Percentiles rank a stretch among this genome's conserved stretches.
Conservation (phyloP, 2,113 vertebrate genomes). For the Pundamilia nyererei region DNA sequence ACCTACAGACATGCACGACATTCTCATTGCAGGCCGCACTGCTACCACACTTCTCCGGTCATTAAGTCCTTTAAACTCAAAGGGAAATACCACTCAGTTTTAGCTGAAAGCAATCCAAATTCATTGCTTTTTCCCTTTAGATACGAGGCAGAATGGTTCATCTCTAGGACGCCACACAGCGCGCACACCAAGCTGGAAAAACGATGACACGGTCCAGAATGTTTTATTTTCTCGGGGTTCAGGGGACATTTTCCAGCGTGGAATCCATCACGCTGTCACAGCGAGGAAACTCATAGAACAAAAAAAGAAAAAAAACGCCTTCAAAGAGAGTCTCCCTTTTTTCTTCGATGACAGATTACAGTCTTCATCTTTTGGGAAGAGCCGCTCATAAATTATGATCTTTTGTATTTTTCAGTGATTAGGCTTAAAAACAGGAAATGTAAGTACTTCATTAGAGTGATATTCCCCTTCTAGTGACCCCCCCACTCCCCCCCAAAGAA, state of each 20-base stretch:
- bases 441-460: conserved; percentile 22
- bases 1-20: background rate
- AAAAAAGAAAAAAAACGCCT: background rate
- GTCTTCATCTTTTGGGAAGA: conserved; percentile 19
- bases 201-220: conserved; percentile 44
- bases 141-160: conserved; percentile 4
- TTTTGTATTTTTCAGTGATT: background rate
- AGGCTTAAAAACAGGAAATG: conserved; percentile 30
- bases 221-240: conserved; percentile 57
- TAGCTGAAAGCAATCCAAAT: background rate
- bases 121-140: background rate
- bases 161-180: background rate
- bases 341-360: conserved; percentile 17
- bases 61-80: conserved; percentile 4
- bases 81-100: conserved; percentile 33
- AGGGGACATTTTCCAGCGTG: conserved; percentile 53
- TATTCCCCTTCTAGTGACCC: conserved; percentile 28
- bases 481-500: background rate
- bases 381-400: conserved; percentile 33
- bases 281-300: conserved; percentile 32
- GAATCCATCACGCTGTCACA: conserved; percentile 57
- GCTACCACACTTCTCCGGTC: background rate
- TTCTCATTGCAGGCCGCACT: conserved; percentile 32
- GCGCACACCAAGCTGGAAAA: conserved; percentile 40
- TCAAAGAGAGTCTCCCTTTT: conserved; percentile 24